A percentile compares a stretch with the other conserved stretches of the same genome.
Conservation (phyloP, 2,797 vertebrate genomes). For the Limosa lapponica region DNA sequence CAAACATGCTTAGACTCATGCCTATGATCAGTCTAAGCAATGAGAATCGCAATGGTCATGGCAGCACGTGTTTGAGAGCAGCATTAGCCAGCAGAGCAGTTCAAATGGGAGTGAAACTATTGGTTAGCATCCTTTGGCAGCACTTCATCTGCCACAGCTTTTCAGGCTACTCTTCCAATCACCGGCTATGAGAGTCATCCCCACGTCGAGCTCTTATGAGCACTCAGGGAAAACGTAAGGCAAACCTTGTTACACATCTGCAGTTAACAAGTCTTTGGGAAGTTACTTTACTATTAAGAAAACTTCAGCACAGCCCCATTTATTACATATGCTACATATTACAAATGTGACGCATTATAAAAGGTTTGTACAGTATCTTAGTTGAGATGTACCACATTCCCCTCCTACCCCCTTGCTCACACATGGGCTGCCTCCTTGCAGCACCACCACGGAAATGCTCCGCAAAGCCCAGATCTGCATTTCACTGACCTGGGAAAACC, state of each 20-base stretch:
- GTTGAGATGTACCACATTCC: not conserved
- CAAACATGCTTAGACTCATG: not conserved
- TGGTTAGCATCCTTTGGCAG: not conserved
- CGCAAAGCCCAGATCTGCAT: not conserved
- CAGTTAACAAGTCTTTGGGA: not conserved
- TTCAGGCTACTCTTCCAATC: not conserved
- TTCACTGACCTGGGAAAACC: not conserved
- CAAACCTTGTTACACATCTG: not conserved
- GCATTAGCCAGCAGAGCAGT: not conserved
- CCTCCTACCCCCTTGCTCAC: not conserved
- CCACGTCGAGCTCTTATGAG: not conserved
- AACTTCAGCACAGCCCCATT: not conserved
- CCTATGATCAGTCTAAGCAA: not conserved
- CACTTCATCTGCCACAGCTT: not conserved
- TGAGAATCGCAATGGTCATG: not conserved
- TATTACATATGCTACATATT: rapidly evolving
- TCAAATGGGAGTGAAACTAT: not conserved
- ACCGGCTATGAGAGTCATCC: not conserved
- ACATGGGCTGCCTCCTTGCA: rapidly evolving
- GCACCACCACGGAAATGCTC: not conserved
- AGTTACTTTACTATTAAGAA: not conserved
- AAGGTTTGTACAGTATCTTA: rapidly evolving
- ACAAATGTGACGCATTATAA: rapidly evolving
- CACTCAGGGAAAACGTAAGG: rapidly evolving
- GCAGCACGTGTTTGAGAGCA: not conserved